Percentiles rank a stretch among this genome's conserved stretches.
These are phyloP conservation scores for Epiblema foenella DNA, from an alignment of 2,888 invertebrate species.

Conservation along the genomic window DNA sequence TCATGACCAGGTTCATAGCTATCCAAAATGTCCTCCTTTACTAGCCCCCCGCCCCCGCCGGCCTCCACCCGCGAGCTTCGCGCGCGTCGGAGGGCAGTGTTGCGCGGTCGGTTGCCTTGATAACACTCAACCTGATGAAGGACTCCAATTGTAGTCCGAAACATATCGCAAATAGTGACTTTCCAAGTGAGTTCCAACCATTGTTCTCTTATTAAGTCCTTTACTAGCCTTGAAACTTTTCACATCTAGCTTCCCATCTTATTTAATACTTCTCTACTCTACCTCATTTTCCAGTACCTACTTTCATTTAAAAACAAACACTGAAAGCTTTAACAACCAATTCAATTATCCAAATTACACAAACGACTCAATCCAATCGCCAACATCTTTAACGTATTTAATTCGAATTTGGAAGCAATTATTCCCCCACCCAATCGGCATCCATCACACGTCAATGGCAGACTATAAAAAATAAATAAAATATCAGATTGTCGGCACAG, in stretches of 20 bases:
- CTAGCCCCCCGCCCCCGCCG: no score
- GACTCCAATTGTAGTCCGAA: no score
- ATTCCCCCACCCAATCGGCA: constrained; percentile 61
- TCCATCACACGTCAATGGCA: constrained; percentile 76
- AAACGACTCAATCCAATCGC: constrained; percentile 16
- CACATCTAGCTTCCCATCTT: background rate
- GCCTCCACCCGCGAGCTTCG: no score
- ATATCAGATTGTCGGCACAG: constrained; percentile 67
- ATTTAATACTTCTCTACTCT: background rate
- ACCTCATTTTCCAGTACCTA: background rate
- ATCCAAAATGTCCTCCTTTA: background rate
- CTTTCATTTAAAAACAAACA: background rate
- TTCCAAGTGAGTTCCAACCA: no score
- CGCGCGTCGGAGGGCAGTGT: no score
- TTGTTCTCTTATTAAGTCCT: no score
- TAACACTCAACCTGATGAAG: no score
- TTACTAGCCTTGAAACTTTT: background rate
- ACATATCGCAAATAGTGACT: no score
- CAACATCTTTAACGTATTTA: constrained; percentile 28
- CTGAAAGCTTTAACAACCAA: background rate
- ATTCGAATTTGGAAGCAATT: constrained; percentile 60
- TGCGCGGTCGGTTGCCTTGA: no score
- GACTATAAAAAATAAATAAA: constrained; percentile 79
- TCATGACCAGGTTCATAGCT: background rate
- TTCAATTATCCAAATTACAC: constrained; percentile 1